Evolutionary conservation across 2,888 invertebrate genomes (phyloP).

Genomic region (Cosmorhoe ocellata): DNA sequence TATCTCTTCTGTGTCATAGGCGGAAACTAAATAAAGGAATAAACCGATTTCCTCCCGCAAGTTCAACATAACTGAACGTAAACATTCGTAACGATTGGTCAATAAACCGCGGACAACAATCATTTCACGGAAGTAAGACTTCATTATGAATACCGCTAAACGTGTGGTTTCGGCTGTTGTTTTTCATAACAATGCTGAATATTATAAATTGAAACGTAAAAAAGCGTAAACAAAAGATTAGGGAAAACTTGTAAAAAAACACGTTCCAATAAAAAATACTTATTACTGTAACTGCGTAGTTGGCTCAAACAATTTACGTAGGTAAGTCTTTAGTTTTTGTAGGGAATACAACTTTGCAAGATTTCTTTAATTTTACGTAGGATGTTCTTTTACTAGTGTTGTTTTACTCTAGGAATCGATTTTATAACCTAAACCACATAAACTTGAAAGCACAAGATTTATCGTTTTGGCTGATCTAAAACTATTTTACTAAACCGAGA

Average conservation of each 20-base stretch:
- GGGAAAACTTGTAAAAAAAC: slow-evolving; percentile 1
- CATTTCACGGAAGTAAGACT: slow-evolving; percentile 17
- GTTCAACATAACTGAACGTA: slow-evolving; percentile 16
- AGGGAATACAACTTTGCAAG: too few relatives aligned
- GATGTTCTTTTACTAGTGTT: not conserved
- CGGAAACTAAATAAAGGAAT: slow-evolving; percentile 5
- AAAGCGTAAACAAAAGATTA: slow-evolving; percentile 15
- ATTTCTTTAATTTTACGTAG: too few relatives aligned
- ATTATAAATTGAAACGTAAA: slow-evolving; percentile 1
- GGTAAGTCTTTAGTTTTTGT: not conserved
- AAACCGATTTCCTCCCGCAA: slow-evolving; percentile 8
- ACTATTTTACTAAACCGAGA: slow-evolving; percentile 18
- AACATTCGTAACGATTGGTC: slow-evolving; percentile 12
- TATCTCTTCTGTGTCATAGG: not conserved
- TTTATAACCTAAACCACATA: slow-evolving; percentile 4
- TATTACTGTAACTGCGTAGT: slow-evolving; percentile 11
- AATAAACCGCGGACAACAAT: slow-evolving; percentile 7
- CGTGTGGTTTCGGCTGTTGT: slow-evolving; percentile 10
- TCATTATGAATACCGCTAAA: slow-evolving; percentile 4
- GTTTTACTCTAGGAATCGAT: not conserved
- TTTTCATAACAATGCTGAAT: slow-evolving; percentile 10
- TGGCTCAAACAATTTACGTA: slow-evolving; percentile 6
- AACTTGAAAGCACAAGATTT: slow-evolving; percentile 8
- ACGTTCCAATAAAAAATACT: not conserved
- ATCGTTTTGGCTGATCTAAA: slow-evolving; percentile 11